Percentiles rank a stretch among this genome's conserved stretches.
These are phyloP conservation scores for Vandiemenella viatica DNA, from an alignment of 2,888 invertebrate genomes.

Conservation along the genomic window DNA sequence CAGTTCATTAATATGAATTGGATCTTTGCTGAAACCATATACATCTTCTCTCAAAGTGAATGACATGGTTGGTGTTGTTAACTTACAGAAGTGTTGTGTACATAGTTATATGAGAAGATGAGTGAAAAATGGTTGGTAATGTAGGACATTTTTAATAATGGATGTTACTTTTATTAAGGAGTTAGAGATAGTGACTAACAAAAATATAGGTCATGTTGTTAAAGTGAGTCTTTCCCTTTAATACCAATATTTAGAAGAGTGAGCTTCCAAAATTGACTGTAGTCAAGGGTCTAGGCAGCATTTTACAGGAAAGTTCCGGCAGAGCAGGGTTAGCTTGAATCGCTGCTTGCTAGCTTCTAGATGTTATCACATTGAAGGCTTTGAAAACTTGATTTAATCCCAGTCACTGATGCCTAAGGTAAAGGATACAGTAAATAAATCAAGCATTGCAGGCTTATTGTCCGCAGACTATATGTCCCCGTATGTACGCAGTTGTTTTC, in stretches of 20 bases:
- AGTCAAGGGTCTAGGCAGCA: conserved; percentile 18
- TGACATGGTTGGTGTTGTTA: conserved; percentile 9
- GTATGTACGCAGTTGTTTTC: too few species aligned
- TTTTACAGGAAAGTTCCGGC: conserved; percentile 15
- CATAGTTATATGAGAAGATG: conserved; percentile 11
- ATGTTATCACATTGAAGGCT: conserved; percentile 29
- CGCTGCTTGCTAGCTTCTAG: conserved; percentile 30
- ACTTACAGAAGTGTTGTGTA: conserved; percentile 8
- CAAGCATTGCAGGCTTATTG: conserved; percentile 11
- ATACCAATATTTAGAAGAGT: conserved; percentile 24
- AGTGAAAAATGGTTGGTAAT: conserved; percentile 7
- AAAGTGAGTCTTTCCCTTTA: conserved; percentile 17
- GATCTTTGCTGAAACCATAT: neutral
- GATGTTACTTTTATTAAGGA: conserved; percentile 15
- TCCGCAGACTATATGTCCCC: too few species aligned
- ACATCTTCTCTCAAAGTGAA: conserved; percentile 1
- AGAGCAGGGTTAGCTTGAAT: conserved; percentile 27
- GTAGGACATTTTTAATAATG: conserved; percentile 14
- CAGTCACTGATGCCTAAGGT: conserved; percentile 11
- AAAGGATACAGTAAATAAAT: conserved; percentile 10
- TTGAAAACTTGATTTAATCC: conserved; percentile 16
- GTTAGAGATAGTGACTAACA: conserved; percentile 14
- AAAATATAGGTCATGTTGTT: conserved; percentile 14
- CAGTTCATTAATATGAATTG: conserved; percentile 15
- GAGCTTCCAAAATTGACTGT: conserved; percentile 29